These are phyloP conservation scores for Reinhardtius hippoglossoides DNA, from an alignment of 2,113 vertebrate species.

Conservation along the genomic window DNA sequence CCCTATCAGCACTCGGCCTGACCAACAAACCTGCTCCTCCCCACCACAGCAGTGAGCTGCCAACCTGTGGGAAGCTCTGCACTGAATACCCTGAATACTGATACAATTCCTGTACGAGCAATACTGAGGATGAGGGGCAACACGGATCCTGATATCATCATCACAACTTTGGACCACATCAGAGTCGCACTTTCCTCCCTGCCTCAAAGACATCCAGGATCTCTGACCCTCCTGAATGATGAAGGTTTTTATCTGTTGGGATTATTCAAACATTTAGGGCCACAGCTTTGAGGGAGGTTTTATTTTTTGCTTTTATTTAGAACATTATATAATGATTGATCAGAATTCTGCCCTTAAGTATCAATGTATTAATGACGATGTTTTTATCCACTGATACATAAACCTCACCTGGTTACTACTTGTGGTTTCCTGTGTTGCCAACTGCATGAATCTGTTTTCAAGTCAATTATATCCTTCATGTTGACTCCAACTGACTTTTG, in stretches of 20 bases:
- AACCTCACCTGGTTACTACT: not conserved
- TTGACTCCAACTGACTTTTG: slow-evolving; percentile 40
- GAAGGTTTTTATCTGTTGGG: not conserved
- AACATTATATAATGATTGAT: not conserved
- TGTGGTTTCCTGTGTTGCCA: not conserved
- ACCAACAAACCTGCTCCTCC: slow-evolving; percentile 35
- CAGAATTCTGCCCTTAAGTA: not conserved
- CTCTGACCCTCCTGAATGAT: not conserved
- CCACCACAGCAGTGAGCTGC: slow-evolving; percentile 36
- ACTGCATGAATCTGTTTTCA: not conserved
- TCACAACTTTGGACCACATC: not conserved
- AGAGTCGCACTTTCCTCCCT: slow-evolving; percentile 1
- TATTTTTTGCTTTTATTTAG: not conserved
- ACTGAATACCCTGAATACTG: slow-evolving; percentile 25
- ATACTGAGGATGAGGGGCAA: not conserved
- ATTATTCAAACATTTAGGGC: slow-evolving; percentile 8
- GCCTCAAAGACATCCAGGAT: slow-evolving; percentile 35
- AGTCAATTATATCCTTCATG: slow-evolving; percentile 39
- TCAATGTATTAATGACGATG: not conserved
- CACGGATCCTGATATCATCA: slow-evolving; percentile 8
- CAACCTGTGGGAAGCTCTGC: slow-evolving; percentile 43
- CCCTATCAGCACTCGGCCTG: slow-evolving; percentile 18
- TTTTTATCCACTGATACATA: not conserved
- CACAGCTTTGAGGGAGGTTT: not conserved
- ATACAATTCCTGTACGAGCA: slow-evolving; percentile 17